phyloP scores from a whole-genome alignment of 2,113 vertebrate species.

The Thryonomys swinderianus region DNA sequence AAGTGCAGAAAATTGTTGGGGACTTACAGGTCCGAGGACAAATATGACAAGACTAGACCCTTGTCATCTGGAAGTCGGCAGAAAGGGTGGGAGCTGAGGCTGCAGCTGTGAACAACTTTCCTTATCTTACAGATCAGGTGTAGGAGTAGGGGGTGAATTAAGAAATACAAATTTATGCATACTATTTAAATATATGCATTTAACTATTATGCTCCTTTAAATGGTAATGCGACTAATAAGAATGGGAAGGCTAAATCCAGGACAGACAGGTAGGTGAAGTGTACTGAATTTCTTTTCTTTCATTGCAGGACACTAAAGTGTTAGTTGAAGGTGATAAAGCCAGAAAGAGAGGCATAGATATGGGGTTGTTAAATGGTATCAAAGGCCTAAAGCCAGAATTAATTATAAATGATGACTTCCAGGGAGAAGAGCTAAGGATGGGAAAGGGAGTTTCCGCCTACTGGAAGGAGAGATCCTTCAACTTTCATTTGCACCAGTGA shows the following conservation, averaged over 20 bases:
- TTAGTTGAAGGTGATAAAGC: not conserved
- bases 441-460: not conserved
- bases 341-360: not conserved
- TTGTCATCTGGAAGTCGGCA: not conserved
- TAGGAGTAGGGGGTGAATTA: not conserved
- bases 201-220: not conserved
- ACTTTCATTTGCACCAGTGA: not conserved
- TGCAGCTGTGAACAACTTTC: not conserved
- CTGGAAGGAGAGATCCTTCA: not conserved
- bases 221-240: not conserved
- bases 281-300: not conserved
- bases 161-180: not conserved
- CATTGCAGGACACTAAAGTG: not conserved
- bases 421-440: not conserved
- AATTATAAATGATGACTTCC: not conserved
- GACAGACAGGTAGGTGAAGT: not conserved
- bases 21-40: not conserved
- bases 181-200: not conserved
- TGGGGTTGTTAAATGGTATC: not conserved
- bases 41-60: not conserved
- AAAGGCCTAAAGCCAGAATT: not conserved
- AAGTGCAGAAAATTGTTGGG: not conserved
- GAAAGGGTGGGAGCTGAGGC: fast-evolving
- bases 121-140: not conserved
- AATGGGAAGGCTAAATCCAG: not conserved